These are phyloP conservation scores for Seira ritae DNA, from an alignment of 2,888 invertebrate species.

Conservation along the genomic window DNA sequence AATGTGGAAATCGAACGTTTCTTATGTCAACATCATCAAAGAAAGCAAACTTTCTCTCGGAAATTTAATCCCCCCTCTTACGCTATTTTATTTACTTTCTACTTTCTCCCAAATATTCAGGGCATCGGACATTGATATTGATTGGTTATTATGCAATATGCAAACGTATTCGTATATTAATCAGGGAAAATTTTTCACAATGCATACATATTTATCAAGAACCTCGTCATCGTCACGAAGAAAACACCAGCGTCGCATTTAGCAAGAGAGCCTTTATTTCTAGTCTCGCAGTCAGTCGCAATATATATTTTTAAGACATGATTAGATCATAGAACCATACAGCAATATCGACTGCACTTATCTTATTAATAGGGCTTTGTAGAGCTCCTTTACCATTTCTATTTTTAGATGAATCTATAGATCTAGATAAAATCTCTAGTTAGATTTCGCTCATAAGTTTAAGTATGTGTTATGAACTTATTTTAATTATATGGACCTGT, in stretches of 20 bases:
- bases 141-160: background rate
- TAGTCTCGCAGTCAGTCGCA: background rate
- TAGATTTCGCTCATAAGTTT: too few species aligned
- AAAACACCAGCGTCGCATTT: background rate
- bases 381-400: too few species aligned
- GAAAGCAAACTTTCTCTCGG: too few species aligned
- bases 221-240: background rate
- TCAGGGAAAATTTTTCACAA: conserved; percentile 6
- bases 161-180: conserved; percentile 7
- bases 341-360: background rate
- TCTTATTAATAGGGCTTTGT: too few species aligned
- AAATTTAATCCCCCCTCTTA: too few species aligned
- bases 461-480: background rate
- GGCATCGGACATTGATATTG: too few species aligned
- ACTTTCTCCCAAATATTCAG: too few species aligned
- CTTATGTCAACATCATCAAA: too few species aligned
- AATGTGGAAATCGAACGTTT: too few species aligned
- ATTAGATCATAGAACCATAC: background rate
- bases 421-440: too few species aligned
- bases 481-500: background rate
- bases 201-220: conserved; percentile 5
- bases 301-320: conserved; percentile 9
- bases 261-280: background rate
- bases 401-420: too few species aligned
- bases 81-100: too few species aligned